Conservation (phyloP, 2,797 vertebrate genomes). For the Labeo calbasu region DNA sequence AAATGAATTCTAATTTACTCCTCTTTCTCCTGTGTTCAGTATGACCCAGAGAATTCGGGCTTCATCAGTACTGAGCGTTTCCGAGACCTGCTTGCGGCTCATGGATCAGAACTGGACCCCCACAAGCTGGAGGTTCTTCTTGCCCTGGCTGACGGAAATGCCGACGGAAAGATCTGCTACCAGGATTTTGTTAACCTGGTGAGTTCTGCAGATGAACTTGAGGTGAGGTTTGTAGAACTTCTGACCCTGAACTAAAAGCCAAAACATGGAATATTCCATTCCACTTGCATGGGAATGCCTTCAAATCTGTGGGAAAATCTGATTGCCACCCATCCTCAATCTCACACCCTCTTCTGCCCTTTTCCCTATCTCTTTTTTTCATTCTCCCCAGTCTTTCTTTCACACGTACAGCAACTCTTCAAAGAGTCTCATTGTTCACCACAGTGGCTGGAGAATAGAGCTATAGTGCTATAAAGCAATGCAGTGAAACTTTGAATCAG, state of each 20-base stretch:
- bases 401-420: constrained; percentile 43
- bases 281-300: constrained; percentile 35
- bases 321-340: background rate
- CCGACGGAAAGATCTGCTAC: constrained; percentile 93
- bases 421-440: constrained; percentile 65
- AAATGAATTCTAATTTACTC: background rate
- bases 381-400: constrained; percentile 39
- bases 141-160: constrained; percentile 91
- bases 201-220: constrained; percentile 68
- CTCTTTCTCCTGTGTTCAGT: constrained; percentile 72
- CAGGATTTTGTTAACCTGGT: constrained; percentile 98
- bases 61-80: constrained; percentile 95
- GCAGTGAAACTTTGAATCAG: constrained; percentile 62
- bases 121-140: constrained; percentile 95
- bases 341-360: constrained; percentile 16
- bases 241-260: constrained; percentile 54
- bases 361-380: constrained; percentile 44
- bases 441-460: constrained; percentile 66
- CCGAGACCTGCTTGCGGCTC: constrained; percentile 87
- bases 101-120: constrained; percentile 91
- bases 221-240: constrained; percentile 56
- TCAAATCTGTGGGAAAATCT: constrained; percentile 18
- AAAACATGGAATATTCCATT: constrained; percentile 59
- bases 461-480: constrained; percentile 57
- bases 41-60: constrained; percentile 89